A percentile compares a stretch with the other conserved stretches of the same genome.
These are phyloP conservation scores for Acronicta aceris DNA, from an alignment of 2,888 invertebrate species.

Conservation along the genomic window DNA sequence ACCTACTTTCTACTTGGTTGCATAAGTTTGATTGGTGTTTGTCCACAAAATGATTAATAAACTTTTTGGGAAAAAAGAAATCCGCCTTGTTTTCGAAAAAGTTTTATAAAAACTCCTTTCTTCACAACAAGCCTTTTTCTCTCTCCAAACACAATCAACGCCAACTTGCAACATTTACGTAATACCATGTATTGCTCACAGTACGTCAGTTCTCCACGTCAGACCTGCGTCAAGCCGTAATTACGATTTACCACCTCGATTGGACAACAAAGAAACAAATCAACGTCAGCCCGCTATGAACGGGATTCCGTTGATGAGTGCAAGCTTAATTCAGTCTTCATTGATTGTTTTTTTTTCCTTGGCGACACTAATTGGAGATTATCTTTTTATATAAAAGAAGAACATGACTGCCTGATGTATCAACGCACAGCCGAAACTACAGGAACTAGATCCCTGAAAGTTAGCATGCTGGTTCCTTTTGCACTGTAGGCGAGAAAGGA, in stretches of 20 bases:
- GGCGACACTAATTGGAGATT: neutral
- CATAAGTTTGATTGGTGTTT: too few relatives aligned
- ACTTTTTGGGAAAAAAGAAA: too few relatives aligned
- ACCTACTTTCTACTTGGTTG: too few relatives aligned
- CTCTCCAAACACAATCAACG: constrained; percentile 28
- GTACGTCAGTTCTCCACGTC: constrained; percentile 55
- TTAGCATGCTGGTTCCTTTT: too few relatives aligned
- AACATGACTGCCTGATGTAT: too few relatives aligned
- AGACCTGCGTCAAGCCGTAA: constrained; percentile 73
- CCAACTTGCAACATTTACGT: constrained; percentile 15
- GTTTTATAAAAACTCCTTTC: neutral
- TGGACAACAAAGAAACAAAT: constrained; percentile 71
- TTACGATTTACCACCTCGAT: constrained; percentile 73
- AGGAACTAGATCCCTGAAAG: too few relatives aligned
- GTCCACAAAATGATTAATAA: too few relatives aligned
- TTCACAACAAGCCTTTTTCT: neutral
- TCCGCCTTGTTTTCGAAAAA: too few relatives aligned
- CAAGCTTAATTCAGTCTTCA: constrained; percentile 46
- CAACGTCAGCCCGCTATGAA: constrained; percentile 58
- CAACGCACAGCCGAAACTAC: too few relatives aligned
- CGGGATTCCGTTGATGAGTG: constrained; percentile 43
- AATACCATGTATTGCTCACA: constrained; percentile 6
- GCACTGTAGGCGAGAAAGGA: too few relatives aligned
- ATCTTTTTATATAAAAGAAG: too few relatives aligned
- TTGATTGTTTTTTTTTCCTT: constrained; percentile 48